A percentile compares a stretch with the other conserved stretches of the same genome.
phyloP scores from a whole-genome alignment of 2,888 invertebrate genomes.

The Heliconius ethilla region DNA sequence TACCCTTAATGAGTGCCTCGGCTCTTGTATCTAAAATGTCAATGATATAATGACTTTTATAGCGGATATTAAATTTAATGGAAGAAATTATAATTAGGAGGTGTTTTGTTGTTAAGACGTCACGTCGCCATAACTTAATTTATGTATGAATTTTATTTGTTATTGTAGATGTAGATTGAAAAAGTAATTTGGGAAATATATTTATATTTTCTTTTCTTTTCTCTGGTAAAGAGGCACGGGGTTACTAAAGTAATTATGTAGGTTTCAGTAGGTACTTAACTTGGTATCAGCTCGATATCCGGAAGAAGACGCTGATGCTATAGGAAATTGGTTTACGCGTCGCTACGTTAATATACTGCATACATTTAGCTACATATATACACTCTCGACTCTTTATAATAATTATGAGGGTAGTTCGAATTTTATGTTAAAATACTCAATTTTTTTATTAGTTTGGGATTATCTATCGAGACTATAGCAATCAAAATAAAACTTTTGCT shows the following conservation, averaged over 20 bases:
- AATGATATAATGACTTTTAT: conserved; percentile 20
- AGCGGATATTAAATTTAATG: not conserved
- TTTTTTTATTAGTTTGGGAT: too few relatives aligned
- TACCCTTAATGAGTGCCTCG: conserved; percentile 24
- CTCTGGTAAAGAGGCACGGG: too few relatives aligned
- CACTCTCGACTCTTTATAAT: too few relatives aligned
- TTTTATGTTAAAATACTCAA: not conserved
- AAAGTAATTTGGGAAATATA: not conserved
- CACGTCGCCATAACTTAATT: not conserved
- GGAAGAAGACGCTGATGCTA: conserved; percentile 39
- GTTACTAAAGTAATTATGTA: too few relatives aligned
- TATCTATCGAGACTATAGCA: too few relatives aligned
- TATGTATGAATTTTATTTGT: not conserved
- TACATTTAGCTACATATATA: not conserved
- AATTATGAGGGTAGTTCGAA: not conserved
- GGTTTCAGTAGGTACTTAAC: too few relatives aligned
- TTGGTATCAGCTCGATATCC: conserved; percentile 18
- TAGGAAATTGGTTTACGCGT: conserved; percentile 46
- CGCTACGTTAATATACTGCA: conserved; percentile 18
- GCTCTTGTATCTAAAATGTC: conserved; percentile 6
- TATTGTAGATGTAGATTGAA: too few relatives aligned
- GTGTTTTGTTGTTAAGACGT: not conserved
- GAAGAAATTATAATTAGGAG: not conserved
- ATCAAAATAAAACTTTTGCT: too few relatives aligned
- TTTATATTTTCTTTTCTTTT: too few relatives aligned